Conservation (phyloP, 2,113 vertebrate genomes). For the Aix galericulata region DNA sequence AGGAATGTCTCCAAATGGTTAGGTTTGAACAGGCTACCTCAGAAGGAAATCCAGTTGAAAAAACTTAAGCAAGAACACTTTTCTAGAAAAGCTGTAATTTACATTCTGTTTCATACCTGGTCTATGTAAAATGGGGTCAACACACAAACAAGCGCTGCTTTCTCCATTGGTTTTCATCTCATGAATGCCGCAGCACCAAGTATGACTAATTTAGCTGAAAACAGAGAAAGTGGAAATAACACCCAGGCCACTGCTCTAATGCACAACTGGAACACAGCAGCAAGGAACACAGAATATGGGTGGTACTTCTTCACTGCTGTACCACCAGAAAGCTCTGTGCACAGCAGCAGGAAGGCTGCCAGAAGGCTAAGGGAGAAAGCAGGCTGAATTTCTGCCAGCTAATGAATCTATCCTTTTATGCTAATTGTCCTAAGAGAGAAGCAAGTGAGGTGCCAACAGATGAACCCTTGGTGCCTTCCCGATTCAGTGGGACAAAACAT, state of each 20-base stretch:
- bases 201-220: neutral
- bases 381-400: neutral
- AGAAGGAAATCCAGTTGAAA: neutral
- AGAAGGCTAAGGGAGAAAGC: neutral
- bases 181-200: neutral
- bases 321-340: neutral
- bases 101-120: neutral
- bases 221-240: neutral
- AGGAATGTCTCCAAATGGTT: neutral
- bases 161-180: neutral
- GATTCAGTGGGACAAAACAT: neutral
- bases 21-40: neutral
- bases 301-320: neutral
- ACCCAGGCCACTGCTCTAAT: neutral
- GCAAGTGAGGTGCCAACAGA: neutral
- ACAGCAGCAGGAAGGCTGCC: neutral
- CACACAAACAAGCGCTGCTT: neutral
- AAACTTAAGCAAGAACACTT: neutral
- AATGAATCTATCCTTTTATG: neutral
- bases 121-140: neutral
- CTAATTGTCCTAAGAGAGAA: neutral
- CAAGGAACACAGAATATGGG: accelerated
- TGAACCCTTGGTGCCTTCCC: neutral
- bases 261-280: neutral
- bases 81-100: neutral